Base-by-base conservation (phyloP, 2,888 invertebrate species). In the Pyrgus malvae region DNA sequence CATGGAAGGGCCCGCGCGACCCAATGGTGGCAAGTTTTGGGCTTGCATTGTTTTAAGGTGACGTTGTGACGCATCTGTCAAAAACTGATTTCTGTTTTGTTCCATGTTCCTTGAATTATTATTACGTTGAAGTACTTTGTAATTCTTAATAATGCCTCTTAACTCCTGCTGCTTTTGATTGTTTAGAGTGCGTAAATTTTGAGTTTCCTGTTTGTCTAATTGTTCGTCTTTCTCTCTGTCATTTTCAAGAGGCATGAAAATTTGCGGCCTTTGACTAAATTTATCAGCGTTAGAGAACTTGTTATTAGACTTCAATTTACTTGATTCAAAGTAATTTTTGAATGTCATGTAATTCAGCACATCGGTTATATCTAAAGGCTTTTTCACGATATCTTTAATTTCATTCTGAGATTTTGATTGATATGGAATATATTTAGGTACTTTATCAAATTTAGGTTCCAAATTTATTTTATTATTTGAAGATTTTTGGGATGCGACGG, bases 1-100 rank as follows among this genome's bases (percentile, higher is more conserved):
- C 73, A 80, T 73, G 0, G 89, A 78, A 9, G 90, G 90, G 2
- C 90, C 90, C 4, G 89, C 89, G 54, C 90, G 72, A 2, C 90
- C 90, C 58, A 90, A 66, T 0, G 87, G 89, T 3, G 88, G 90
- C 46, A 86, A 67, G 58, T 74, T 77, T 8, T 75, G 67, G 4
- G 71, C 60, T 53, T 74, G 72, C 37, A 68, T 57, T 37, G 65
- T 67, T 71, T 78, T 82, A 9, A 76, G 60, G n/a, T 80, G 73
- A 25, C 76, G 74, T 44, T 79, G 78, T 37, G 71, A 73, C 45
- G 75, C 58, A 57, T 80, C 78, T 61, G 76, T 74, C 57, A 64
- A 67, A 27, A 74, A 59, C 48, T 72, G 68, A 60, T 73, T 74
- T 35, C 69, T 66, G 42, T 70, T 66, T 58, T 73, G 69, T 27